Conservation (phyloP, 1,140 invertebrate genomes). For the Drosophila punjabiensis region DNA sequence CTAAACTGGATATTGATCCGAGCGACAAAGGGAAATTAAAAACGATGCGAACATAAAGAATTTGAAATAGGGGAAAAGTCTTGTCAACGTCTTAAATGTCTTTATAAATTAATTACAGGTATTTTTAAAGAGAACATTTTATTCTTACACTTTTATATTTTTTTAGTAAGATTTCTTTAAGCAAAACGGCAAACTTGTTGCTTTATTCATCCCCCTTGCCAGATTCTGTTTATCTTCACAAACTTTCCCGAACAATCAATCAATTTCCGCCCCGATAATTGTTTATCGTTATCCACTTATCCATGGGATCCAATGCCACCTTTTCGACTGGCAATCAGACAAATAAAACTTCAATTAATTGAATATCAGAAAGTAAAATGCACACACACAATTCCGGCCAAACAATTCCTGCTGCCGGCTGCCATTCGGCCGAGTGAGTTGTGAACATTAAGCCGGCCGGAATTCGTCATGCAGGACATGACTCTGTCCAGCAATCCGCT, state of each 20-base stretch:
- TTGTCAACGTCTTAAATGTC: background rate
- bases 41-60: slow-evolving; percentile 8
- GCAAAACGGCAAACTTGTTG: background rate
- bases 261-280: slow-evolving; percentile 48
- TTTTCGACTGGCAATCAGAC: slow-evolving; percentile 36
- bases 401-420: slow-evolving; percentile 26
- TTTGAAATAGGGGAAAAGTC: background rate
- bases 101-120: background rate
- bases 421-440: slow-evolving; percentile 22
- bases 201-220: too few species aligned
- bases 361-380: slow-evolving; percentile 64
- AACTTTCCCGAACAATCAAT: slow-evolving; percentile 54
- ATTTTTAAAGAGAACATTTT: background rate
- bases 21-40: slow-evolving; percentile 50
- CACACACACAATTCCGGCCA: slow-evolving; percentile 39
- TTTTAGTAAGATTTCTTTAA: background rate
- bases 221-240: slow-evolving; percentile 16
- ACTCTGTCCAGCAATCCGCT: slow-evolving; percentile 60
- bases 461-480: slow-evolving; percentile 55
- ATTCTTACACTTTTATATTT: background rate
- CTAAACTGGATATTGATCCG: slow-evolving; percentile 19
- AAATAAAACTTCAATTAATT: slow-evolving; percentile 80
- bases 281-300: slow-evolving; percentile 48
- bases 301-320: slow-evolving; percentile 3
- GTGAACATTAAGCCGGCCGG: slow-evolving; percentile 37